These are phyloP conservation scores for Bombyx mori DNA, from an alignment of 1,140 invertebrate species.

Conservation along the genomic window DNA sequence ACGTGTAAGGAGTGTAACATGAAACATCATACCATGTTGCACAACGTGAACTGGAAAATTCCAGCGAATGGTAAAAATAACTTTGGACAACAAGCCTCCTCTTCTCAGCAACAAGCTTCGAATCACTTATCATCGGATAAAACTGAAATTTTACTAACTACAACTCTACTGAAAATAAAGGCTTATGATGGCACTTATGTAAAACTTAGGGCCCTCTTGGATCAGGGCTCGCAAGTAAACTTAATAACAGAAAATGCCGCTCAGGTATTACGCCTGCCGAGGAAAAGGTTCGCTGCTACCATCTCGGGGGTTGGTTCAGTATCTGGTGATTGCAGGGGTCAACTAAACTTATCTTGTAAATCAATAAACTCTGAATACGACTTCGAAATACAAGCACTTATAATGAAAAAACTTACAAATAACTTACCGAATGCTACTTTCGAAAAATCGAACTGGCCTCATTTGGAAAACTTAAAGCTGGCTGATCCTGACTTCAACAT, in stretches of 20 bases:
- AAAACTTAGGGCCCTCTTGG: neutral
- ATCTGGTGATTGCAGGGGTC: slow-evolving; percentile 18
- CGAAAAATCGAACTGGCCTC: slow-evolving; percentile 13
- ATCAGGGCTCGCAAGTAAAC: slow-evolving; percentile 18
- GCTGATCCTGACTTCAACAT: slow-evolving; percentile 22
- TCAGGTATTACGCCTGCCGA: slow-evolving; percentile 11
- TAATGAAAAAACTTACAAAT: slow-evolving; percentile 20
- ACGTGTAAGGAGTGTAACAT: too few relatives aligned
- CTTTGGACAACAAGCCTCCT: too few relatives aligned
- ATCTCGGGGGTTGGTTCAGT: slow-evolving; percentile 15
- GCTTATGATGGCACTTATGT: too few relatives aligned
- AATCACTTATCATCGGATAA: too few relatives aligned
- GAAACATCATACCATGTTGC: too few relatives aligned
- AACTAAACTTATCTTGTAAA: slow-evolving; percentile 10
- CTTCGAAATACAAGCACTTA: slow-evolving; percentile 15
- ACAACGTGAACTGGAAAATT: too few relatives aligned
- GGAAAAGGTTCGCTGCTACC: slow-evolving; percentile 10
- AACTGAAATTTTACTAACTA: too few relatives aligned
- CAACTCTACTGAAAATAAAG: too few relatives aligned
- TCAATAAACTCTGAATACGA: slow-evolving; percentile 12
- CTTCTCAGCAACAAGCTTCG: too few relatives aligned
- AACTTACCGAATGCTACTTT: slow-evolving; percentile 19
- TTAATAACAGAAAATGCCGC: slow-evolving; percentile 17
- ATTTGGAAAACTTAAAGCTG: slow-evolving; percentile 13
- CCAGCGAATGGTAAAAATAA: too few relatives aligned